These are phyloP conservation scores for Dasysyrphus albostriatus DNA, from an alignment of 2,888 invertebrate species.

Conservation along the genomic window DNA sequence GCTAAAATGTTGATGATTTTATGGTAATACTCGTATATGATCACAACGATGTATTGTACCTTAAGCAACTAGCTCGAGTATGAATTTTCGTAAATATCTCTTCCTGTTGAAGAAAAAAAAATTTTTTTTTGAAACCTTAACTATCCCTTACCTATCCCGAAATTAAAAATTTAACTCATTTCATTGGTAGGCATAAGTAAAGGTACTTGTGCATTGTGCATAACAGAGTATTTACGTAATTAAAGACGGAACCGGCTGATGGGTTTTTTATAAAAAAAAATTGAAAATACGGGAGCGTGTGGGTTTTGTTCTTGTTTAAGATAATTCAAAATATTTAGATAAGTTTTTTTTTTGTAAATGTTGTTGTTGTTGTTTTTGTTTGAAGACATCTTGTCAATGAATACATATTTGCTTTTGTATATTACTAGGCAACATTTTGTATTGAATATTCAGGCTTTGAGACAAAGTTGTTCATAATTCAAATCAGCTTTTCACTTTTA, in stretches of 20 bases:
- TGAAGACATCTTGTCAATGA: background rate
- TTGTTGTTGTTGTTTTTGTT: background rate
- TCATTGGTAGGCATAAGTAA: background rate
- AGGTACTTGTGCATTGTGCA: slow-evolving; percentile 41
- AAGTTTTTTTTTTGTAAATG: background rate
- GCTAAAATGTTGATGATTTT: too few relatives aligned
- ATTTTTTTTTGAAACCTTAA: too few relatives aligned
- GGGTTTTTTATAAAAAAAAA: slow-evolving; percentile 5
- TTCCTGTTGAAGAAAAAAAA: too few relatives aligned
- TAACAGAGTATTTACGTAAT: slow-evolving; percentile 43
- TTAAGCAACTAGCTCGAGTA: too few relatives aligned
- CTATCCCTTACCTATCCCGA: background rate
- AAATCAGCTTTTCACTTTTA: too few relatives aligned
- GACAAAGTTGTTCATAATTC: background rate
- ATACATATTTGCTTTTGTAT: background rate
- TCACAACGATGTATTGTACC: too few relatives aligned
- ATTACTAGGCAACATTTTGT: too few relatives aligned
- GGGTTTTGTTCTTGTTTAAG: slow-evolving; percentile 15
- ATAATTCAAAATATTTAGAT: slow-evolving; percentile 24
- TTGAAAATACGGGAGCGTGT: slow-evolving; percentile 5
- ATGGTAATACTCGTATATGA: too few relatives aligned
- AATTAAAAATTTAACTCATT: background rate
- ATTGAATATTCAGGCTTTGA: background rate
- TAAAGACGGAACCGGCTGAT: slow-evolving; percentile 49
- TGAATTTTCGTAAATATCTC: too few relatives aligned